Base-by-base conservation (phyloP, 37 sponge, comb jelly and placozoan genomes). In the Bolinopsis microptera region DNA sequence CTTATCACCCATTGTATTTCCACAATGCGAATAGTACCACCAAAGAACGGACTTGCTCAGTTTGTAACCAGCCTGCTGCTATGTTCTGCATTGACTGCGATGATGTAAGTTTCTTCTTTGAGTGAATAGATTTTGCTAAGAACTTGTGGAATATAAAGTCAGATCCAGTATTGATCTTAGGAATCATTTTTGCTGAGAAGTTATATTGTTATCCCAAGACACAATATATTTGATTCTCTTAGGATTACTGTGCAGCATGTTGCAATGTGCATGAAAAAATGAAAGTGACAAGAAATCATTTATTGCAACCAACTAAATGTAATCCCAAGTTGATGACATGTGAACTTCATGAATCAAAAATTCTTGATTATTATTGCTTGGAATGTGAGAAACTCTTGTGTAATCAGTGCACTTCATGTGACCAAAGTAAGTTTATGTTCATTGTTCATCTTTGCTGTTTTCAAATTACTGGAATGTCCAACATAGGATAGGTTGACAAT, bases 231-330 rank as follows among this genome's bases (percentile, higher is more conserved):
- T 48, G 5, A 5, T 48, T 48, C 13, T 48, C 9, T 13, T 13
- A 77, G 80, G 80, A 77, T 16, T 77, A 77, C 37, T 77, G 80
- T 32, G 18, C 18, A 13, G 32, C 33, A 13, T 77, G 80, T 34
- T 77, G 80, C 33, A 28, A 32, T 9, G 32, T 77, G 21, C 80
- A 77, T 77, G 18, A 77, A 77, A 27, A 32, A 9, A 77, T 77
- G 80, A 77, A 77, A 77, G 80, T 77, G 35, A 32, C 80, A 2
- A 77, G 36, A 77, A 77, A 77, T 18, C 80, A 77, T 77, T 3
- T 18, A 32, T 32, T 77, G 36, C 28, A 77, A 32, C 2, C 80
- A 77, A 77, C 32, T 16, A 32, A 27, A 35, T 27, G 80, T 18
- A 77, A 77, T 34, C 13, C 21, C 0, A 77, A 77, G 35, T 16